Evolutionary conservation across 2,113 vertebrate genomes (phyloP).

Genomic region (Tragelaphus scriptus): DNA sequence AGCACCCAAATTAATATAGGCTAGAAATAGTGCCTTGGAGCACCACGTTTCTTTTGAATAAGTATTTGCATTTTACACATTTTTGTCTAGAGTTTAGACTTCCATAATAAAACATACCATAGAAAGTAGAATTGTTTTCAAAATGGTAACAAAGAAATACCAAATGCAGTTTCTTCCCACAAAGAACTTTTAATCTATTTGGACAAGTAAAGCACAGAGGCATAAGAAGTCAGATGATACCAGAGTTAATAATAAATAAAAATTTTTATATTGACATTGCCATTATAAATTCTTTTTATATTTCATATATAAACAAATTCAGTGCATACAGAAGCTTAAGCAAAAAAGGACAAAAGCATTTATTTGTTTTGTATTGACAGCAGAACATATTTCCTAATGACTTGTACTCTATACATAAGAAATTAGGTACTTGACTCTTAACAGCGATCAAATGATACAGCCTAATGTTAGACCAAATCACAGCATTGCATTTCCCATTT

Average conservation of each 20-base stretch:
- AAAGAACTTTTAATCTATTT: background rate
- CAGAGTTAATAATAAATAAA: slow-evolving; percentile 10
- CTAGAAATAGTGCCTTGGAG: slow-evolving; percentile 30
- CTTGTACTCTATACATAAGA: background rate
- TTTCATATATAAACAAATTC: background rate
- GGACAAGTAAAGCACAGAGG: background rate
- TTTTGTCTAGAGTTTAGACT: slow-evolving; percentile 19
- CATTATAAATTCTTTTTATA: background rate
- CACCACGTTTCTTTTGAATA: slow-evolving; percentile 3
- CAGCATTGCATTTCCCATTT: background rate
- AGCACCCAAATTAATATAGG: slow-evolving; percentile 45
- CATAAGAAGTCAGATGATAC: background rate
- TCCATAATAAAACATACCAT: slow-evolving; percentile 38
- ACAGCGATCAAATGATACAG: background rate
- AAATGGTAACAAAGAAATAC: slow-evolving; percentile 30
- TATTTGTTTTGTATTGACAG: background rate
- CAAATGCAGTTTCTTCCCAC: background rate
- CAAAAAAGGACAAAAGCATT: background rate
- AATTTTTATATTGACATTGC: background rate
- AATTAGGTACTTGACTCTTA: background rate
- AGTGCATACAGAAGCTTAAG: background rate
- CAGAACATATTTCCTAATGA: background rate
- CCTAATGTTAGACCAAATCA: background rate
- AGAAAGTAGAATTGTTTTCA: slow-evolving; percentile 19
- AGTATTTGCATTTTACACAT: slow-evolving; percentile 47